These are phyloP conservation scores for Gastrophysa polygoni DNA, from an alignment of 2,888 invertebrate genomes.

Conservation along the genomic window DNA sequence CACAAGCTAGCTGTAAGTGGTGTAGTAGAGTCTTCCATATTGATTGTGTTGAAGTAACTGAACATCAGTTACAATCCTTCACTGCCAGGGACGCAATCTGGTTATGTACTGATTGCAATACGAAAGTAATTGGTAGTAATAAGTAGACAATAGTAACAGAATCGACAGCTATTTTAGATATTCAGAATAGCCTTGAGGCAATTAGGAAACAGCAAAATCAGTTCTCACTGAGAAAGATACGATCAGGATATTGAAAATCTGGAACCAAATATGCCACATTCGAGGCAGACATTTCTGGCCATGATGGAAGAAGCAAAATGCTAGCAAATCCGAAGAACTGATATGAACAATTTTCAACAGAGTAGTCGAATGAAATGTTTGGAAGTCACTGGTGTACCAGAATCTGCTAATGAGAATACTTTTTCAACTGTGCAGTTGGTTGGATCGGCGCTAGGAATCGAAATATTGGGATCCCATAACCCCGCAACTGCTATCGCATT, in stretches of 20 bases:
- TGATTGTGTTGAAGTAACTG: not conserved
- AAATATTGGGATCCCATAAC: not conserved
- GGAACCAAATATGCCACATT: not conserved
- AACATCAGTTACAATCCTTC: not conserved
- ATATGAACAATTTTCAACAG: not conserved
- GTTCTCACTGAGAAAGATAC: not conserved
- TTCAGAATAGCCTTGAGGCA: not conserved
- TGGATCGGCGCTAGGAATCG: not conserved
- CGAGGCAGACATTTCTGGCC: too few relatives aligned
- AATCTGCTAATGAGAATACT: slow-evolving; percentile 1
- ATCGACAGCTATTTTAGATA: not conserved
- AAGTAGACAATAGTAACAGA: not conserved
- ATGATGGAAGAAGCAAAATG: too few relatives aligned
- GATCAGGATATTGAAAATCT: not conserved
- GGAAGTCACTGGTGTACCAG: slow-evolving; percentile 1
- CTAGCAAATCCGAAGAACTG: not conserved
- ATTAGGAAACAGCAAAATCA: not conserved
- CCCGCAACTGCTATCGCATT: not conserved
- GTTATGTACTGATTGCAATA: not conserved
- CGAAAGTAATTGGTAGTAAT: not conserved
- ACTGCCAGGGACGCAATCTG: not conserved
- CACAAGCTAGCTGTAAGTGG: not conserved
- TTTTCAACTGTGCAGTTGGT: too few relatives aligned
- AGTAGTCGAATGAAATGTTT: not conserved
- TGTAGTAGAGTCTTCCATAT: not conserved